phyloP scores from a whole-genome alignment of 2,113 vertebrate genomes.

The Nerophis lumbriciformis region DNA sequence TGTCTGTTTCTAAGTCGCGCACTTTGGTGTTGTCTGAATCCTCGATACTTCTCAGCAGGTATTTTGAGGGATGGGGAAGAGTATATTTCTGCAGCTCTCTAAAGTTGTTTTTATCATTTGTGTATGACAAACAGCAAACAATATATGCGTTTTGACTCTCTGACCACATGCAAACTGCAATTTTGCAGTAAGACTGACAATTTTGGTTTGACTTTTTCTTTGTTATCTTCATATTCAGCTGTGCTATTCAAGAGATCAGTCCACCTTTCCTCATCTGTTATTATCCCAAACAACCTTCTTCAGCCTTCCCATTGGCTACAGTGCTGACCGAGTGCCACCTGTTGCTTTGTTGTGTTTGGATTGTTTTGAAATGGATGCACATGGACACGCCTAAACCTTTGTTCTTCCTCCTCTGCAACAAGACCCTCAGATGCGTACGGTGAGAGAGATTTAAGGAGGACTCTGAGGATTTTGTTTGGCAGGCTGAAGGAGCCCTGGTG shows the following conservation, averaged over 20 bases:
- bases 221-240: not conserved
- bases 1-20: slow-evolving; percentile 54
- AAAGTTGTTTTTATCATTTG: slow-evolving; percentile 52
- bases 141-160: not conserved
- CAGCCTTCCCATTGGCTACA: not conserved
- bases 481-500: slow-evolving; percentile 29
- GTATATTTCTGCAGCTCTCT: slow-evolving; percentile 3
- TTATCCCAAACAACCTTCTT: slow-evolving; percentile 2
- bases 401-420: slow-evolving; percentile 31
- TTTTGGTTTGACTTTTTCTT: not conserved
- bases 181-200: not conserved
- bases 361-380: not conserved
- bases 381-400: slow-evolving; percentile 16
- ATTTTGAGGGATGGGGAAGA: slow-evolving; percentile 45
- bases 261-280: not conserved
- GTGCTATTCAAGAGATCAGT: not conserved
- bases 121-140: slow-evolving; percentile 21
- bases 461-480: slow-evolving; percentile 35
- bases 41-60: slow-evolving; percentile 30
- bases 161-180: not conserved
- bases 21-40: slow-evolving; percentile 39
- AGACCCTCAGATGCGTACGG: slow-evolving; percentile 10
- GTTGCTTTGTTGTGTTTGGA: too few relatives aligned
- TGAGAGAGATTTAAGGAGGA: slow-evolving; percentile 14
- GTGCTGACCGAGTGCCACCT: too few relatives aligned